These are phyloP conservation scores for Sphaeramia orbicularis DNA, from an alignment of 2,797 vertebrate genomes.

Conservation along the genomic window DNA sequence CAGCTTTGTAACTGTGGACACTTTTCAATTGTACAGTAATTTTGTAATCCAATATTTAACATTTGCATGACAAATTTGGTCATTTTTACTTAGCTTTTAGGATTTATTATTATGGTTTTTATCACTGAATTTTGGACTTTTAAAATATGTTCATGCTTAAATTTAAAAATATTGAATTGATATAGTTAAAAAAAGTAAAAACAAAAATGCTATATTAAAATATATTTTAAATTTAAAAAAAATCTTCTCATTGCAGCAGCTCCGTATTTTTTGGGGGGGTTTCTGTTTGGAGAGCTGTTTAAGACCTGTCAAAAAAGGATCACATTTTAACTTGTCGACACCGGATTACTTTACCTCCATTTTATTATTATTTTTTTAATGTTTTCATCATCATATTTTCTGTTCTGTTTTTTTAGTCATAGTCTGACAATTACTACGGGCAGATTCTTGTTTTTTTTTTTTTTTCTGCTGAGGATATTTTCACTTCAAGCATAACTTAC, in stretches of 20 bases:
- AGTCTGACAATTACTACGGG: not conserved
- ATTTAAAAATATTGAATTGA: no score
- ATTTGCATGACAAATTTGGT: conserved; percentile 10
- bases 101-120: not conserved
- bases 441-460: conserved; percentile 6
- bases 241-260: conserved; percentile 10
- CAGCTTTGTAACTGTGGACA: conserved; percentile 5
- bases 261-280: conserved; percentile 31
- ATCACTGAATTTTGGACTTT: conserved; percentile 4
- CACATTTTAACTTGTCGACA: conserved; percentile 22
- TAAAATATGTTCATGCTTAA: not conserved
- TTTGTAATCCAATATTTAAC: conserved; percentile 1
- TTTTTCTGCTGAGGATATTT: not conserved
- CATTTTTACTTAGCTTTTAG: not conserved
- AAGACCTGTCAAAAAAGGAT: conserved; percentile 38
- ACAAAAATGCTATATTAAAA: not conserved
- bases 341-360: not conserved
- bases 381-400: not conserved
- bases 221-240: no score
- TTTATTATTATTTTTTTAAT: no score
- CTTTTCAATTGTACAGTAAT: conserved; percentile 1
- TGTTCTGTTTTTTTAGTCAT: conserved; percentile 8
- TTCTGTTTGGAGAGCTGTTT: conserved; percentile 48
- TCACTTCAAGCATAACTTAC: conserved; percentile 25
- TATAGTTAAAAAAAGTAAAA: not conserved